A percentile compares a stretch with the other conserved stretches of the same genome.
These are phyloP conservation scores for Rynchops niger DNA, from an alignment of 2,113 vertebrate genomes.

Conservation along the genomic window DNA sequence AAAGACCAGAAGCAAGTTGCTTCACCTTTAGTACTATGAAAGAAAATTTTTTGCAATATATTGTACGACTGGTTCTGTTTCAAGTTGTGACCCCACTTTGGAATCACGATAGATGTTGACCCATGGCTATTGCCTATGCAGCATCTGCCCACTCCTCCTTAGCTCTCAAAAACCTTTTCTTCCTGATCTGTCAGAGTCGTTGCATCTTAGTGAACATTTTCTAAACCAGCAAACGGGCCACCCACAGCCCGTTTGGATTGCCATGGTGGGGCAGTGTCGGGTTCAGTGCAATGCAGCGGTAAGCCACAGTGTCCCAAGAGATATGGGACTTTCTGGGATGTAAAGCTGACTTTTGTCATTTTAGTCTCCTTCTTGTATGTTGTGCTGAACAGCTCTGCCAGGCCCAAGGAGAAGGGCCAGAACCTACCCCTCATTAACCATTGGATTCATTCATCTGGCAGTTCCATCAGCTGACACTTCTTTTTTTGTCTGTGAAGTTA, in stretches of 20 bases:
- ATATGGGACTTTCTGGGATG: neutral
- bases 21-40: neutral
- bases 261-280: neutral
- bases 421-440: neutral
- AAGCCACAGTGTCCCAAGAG: neutral
- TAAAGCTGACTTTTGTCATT: neutral
- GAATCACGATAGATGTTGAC: neutral
- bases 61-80: neutral
- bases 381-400: neutral
- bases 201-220: neutral
- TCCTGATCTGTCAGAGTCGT: neutral
- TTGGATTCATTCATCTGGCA: neutral
- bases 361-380: neutral
- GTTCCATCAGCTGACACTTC: neutral
- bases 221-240: neutral
- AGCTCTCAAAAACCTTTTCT: neutral
- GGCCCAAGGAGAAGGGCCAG: neutral
- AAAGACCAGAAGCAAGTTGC: neutral
- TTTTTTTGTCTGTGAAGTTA: neutral
- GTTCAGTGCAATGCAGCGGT: neutral
- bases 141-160: neutral
- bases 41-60: neutral
- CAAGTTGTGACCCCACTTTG: neutral
- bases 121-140: neutral
- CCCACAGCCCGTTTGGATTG: neutral